Conservation (phyloP, 2,888 invertebrate species). For the Leistus spinibarbis region DNA sequence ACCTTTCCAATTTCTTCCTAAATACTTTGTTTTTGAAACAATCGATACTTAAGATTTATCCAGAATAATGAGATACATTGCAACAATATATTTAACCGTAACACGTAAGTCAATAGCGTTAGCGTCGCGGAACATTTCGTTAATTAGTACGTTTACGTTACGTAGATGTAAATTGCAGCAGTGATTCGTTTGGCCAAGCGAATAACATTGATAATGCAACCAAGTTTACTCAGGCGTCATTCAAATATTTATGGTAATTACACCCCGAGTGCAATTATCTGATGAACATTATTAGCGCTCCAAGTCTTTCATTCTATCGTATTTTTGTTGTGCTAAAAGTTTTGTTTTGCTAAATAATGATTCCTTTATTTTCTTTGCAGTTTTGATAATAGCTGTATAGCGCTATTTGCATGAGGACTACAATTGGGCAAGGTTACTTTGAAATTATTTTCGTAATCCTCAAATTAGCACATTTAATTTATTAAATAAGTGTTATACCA, state of each 20-base stretch:
- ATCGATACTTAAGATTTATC: too few species aligned
- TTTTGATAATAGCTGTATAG: not conserved
- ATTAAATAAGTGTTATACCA: too few species aligned
- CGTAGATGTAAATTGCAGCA: not conserved
- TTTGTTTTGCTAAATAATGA: not conserved
- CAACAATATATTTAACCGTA: too few species aligned
- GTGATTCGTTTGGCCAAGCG: not conserved
- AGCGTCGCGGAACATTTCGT: not conserved
- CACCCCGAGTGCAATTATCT: constrained; percentile 1
- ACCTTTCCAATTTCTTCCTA: too few species aligned
- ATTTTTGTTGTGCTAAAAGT: not conserved
- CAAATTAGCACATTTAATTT: too few species aligned
- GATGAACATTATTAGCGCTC: not conserved
- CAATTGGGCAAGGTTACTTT: too few species aligned
- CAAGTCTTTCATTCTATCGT: not conserved
- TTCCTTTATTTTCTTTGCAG: not conserved
- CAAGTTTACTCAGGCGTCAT: not conserved
- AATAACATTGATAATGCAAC: not conserved
- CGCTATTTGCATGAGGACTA: too few species aligned
- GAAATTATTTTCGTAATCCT: too few species aligned
- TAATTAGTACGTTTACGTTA: not conserved
- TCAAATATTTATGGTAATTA: constrained; percentile 13
- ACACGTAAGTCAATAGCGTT: not conserved
- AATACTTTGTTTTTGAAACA: too few species aligned
- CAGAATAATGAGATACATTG: too few species aligned